Evolutionary conservation across 2,113 vertebrate species (phyloP).

Genomic region (Burhinus bistriatus): DNA sequence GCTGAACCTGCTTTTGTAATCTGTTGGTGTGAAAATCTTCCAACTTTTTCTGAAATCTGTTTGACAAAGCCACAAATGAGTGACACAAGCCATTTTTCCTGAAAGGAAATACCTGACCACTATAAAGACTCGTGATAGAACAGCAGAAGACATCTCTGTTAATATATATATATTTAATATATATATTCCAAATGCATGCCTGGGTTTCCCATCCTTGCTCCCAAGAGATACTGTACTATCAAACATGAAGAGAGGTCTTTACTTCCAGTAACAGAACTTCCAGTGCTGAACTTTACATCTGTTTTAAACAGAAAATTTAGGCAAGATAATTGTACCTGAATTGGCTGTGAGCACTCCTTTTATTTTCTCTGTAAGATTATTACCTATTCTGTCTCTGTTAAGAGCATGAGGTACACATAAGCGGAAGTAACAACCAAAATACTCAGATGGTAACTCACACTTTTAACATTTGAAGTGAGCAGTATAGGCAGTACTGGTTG

Average conservation of each 20-base stretch:
- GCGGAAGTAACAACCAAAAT: neutral
- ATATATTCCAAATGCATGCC: slow-evolving; percentile 26
- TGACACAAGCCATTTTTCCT: slow-evolving; percentile 71
- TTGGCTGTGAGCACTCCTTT: neutral
- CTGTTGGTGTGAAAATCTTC: slow-evolving; percentile 53
- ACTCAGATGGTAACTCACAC: neutral
- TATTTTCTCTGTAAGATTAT: neutral
- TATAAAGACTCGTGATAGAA: slow-evolving; percentile 59
- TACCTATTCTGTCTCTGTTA: neutral
- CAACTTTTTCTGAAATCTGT: slow-evolving; percentile 50
- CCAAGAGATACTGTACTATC: slow-evolving; percentile 69
- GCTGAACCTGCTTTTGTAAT: neutral
- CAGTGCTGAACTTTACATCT: neutral
- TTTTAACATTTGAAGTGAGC: neutral
- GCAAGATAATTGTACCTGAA: neutral
- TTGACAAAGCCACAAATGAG: slow-evolving; percentile 63
- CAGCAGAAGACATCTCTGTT: slow-evolving; percentile 80
- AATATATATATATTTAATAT: slow-evolving; percentile 51
- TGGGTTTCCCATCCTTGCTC: slow-evolving; percentile 65
- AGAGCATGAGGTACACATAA: neutral
- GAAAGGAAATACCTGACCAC: slow-evolving; percentile 50
- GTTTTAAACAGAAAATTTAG: neutral
- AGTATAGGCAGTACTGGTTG: neutral
- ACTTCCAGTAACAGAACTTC: neutral
- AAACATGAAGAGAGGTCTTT: slow-evolving; percentile 11